Conservation (phyloP, 2,113 vertebrate species). For the Opisthocomus hoazin region DNA sequence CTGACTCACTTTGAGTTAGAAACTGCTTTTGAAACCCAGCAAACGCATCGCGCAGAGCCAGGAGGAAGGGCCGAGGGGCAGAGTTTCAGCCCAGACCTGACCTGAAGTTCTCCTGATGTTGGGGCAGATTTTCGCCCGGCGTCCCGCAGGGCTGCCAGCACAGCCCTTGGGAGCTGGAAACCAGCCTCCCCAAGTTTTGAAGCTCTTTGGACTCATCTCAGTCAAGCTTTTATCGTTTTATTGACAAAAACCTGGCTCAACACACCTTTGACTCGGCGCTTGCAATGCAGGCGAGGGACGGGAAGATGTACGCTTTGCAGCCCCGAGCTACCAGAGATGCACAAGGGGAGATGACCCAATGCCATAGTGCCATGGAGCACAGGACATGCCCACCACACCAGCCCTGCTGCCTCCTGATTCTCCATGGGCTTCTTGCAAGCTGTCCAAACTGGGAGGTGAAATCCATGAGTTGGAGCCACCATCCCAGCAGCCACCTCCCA, state of each 20-base stretch:
- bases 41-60: not conserved
- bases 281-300: not conserved
- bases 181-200: not conserved
- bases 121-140: not conserved
- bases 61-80: not conserved
- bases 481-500: not conserved
- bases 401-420: not conserved
- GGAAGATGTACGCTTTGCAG: not conserved
- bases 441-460: not conserved
- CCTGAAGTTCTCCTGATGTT: fast-evolving
- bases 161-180: not conserved
- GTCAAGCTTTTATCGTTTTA: not conserved
- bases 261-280: not conserved
- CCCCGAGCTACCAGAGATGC: not conserved
- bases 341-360: not conserved
- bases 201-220: not conserved
- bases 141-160: not conserved
- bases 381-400: not conserved
- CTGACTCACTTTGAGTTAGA: constrained; percentile 27
- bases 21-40: not conserved
- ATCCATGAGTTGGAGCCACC: not conserved
- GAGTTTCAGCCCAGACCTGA: not conserved
- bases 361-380: fast-evolving
- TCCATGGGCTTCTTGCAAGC: fast-evolving
- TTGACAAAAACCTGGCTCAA: not conserved